These are phyloP conservation scores for Montifringilla adamsi DNA, from an alignment of 2,113 vertebrate species.

Conservation along the genomic window DNA sequence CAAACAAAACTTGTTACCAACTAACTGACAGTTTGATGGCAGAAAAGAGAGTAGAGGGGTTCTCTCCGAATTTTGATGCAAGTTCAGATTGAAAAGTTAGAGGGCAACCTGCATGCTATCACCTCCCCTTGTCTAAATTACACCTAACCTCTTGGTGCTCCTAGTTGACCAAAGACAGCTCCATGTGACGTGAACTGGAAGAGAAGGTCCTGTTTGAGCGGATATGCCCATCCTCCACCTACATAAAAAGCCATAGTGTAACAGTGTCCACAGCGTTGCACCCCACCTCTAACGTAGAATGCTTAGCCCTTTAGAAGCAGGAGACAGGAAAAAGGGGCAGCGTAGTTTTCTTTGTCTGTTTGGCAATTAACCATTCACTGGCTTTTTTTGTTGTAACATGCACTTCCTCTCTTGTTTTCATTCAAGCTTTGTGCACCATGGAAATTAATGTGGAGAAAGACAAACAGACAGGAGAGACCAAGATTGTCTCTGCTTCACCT, in stretches of 20 bases:
- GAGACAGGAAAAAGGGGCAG: slow-evolving; percentile 48
- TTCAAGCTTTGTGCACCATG: slow-evolving; percentile 97
- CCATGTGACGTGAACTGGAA: accelerated
- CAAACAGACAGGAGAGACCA: slow-evolving; percentile 91
- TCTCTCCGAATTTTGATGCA: background rate
- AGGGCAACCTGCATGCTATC: slow-evolving; percentile 14
- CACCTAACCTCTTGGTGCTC: background rate
- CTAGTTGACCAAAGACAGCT: background rate
- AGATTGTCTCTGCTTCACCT: slow-evolving; percentile 88
- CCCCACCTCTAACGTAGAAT: slow-evolving; percentile 58
- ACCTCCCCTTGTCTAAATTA: background rate
- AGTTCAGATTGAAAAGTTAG: background rate
- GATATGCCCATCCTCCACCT: background rate
- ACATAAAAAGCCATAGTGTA: background rate
- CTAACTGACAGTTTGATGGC: background rate
- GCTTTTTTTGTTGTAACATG: slow-evolving; percentile 88
- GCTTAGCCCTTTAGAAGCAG: slow-evolving; percentile 58
- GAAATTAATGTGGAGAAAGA: slow-evolving; percentile 98
- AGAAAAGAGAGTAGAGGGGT: background rate
- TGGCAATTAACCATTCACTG: slow-evolving; percentile 87
- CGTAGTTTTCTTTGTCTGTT: slow-evolving; percentile 76
- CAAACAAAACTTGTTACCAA: background rate
- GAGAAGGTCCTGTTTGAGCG: background rate
- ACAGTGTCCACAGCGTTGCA: background rate
- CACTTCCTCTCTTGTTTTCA: slow-evolving; percentile 86